Evolutionary conservation across 2,113 vertebrate species (phyloP), one percentile per base, ranked within the genome.

Genomic region (Poecilia latipinna): DNA sequence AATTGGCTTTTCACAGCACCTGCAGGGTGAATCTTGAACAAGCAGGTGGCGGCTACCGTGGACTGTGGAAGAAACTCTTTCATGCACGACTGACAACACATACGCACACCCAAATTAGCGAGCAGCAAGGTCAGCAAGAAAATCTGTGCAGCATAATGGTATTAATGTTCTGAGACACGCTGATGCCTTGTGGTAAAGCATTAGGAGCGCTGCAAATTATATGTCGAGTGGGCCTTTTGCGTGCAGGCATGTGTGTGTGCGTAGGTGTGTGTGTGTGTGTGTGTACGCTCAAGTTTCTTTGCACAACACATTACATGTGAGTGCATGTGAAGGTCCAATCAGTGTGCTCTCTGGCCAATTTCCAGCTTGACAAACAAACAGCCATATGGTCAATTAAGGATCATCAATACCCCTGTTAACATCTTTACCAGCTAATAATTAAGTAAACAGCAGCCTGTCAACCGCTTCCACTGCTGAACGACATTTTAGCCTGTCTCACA

Each of bases 311-410:
- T 78, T 74, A 29, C 37, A 68, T 37, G 42, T 33, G 64, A 17
- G 70, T 32, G 62, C 61, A 54, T 37, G n/a, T 67, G 70, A 24
- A 33, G 37, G 64, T 35, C 69, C 85, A 77, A 72, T 80, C 74
- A 72, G 31, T 51, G 65, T 64, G 31, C 66, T 79, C 35, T 73
- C 71, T 92, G 89, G 87, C 84, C 73, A 77, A 28, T 82, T 80
- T 90, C 76, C 83, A 89, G 84, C 75, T 66, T 54, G 66, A 88
- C 86, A 91, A 86, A 88, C 85, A 89, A 88, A 87, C 78, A 87
- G 84, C 88, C 92, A 94, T 94, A 93, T 90, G 92, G 90, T 84
- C 88, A 92, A 94, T 94, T 93, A 94, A 88, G 85, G 77, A 75
- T 79, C 90, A 93, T 93, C 92, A 93, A 87, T 90, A 92, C 86